A percentile compares a stretch with the other conserved stretches of the same genome.
Evolutionary conservation across 2,797 vertebrate species (phyloP).

Genomic region (Semotilus atromaculatus): DNA sequence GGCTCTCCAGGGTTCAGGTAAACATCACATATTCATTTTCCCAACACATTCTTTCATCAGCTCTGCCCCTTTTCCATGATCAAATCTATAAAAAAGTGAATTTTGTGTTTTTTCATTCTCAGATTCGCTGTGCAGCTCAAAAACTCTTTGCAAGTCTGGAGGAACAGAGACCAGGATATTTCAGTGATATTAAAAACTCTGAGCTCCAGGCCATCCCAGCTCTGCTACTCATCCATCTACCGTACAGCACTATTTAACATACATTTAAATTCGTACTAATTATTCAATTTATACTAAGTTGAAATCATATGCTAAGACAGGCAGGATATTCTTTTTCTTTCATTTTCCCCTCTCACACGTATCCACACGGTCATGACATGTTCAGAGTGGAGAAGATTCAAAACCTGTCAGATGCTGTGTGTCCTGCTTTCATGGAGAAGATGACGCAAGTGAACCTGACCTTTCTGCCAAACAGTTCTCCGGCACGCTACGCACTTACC

Average conservation of each 20-base stretch:
- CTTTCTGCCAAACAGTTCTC: constrained; percentile 57
- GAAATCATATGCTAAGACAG: constrained; percentile 3
- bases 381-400: constrained; percentile 66
- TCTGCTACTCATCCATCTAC: constrained; percentile 64
- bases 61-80: neutral
- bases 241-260: constrained; percentile 56
- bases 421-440: constrained; percentile 70
- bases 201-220: constrained; percentile 71
- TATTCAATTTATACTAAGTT: neutral
- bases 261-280: neutral
- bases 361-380: neutral
- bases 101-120: constrained; percentile 2
- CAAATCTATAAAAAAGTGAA: neutral
- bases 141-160: constrained; percentile 69
- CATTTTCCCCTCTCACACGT: neutral
- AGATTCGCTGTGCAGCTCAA: constrained; percentile 70
- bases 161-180: constrained; percentile 63
- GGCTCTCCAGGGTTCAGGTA: constrained; percentile 67
- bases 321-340: neutral
- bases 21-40: neutral
- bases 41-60: neutral
- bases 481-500: constrained; percentile 62
- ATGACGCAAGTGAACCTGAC: constrained; percentile 69
- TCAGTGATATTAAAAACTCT: constrained; percentile 64
- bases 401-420: constrained; percentile 70